Conservation (phyloP, 2,113 vertebrate genomes). For the Saimiri boliviensis region DNA sequence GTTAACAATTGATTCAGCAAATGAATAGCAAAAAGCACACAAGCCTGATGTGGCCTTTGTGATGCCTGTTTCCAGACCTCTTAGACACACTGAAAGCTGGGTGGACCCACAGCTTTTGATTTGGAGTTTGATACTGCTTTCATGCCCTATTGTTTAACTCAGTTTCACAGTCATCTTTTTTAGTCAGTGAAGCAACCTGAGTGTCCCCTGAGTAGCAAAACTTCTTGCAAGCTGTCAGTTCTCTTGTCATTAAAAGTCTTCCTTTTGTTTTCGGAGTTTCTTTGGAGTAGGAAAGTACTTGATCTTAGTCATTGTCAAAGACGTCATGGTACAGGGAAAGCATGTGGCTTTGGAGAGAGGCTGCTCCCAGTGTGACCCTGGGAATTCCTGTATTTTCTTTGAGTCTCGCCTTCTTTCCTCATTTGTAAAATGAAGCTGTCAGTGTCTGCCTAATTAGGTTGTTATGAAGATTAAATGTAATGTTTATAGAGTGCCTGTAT, state of each 20-base stretch:
- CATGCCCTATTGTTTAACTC: neutral
- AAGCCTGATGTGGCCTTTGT: neutral
- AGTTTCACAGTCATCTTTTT: neutral
- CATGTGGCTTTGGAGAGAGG: neutral
- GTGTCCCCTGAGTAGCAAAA: neutral
- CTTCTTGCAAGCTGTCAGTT: neutral
- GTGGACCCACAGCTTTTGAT: neutral
- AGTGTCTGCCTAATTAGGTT: neutral
- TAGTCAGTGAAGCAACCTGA: neutral
- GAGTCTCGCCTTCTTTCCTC: neutral
- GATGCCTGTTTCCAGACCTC: neutral
- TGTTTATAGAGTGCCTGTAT: neutral
- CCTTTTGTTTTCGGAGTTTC: neutral
- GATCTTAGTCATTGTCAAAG: neutral
- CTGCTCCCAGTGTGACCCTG: neutral
- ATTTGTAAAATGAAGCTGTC: neutral
- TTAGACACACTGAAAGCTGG: neutral
- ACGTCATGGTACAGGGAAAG: neutral
- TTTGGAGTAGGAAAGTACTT: neutral
- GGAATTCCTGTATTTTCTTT: neutral
- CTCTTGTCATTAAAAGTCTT: neutral
- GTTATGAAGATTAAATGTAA: conserved; percentile 5
- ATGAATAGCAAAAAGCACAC: neutral
- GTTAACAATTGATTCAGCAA: neutral
- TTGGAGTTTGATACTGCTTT: neutral